phyloP scores from a whole-genome alignment of 1,140 invertebrate genomes.

The Yoshiicerus persimilis region DNA sequence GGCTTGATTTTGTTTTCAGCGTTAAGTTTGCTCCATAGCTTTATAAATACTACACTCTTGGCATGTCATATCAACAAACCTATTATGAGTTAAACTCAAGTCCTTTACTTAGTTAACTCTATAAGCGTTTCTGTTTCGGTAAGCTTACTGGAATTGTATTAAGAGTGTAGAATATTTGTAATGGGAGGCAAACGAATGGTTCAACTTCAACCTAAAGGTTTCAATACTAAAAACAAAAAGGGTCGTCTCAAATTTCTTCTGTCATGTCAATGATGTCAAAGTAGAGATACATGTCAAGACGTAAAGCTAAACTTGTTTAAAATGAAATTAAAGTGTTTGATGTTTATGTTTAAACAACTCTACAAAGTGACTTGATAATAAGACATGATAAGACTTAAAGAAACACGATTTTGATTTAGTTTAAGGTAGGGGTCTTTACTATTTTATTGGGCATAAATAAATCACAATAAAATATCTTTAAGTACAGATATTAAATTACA shows the following conservation, averaged over 20 bases:
- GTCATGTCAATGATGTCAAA: neutral
- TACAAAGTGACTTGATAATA: neutral
- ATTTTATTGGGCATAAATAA: neutral
- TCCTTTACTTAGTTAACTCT: neutral
- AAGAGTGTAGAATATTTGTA: neutral
- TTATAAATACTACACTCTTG: neutral
- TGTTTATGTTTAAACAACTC: neutral
- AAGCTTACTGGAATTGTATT: neutral
- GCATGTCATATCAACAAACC: neutral
- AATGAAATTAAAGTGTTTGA: neutral
- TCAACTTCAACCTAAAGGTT: neutral
- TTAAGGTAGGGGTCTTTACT: neutral
- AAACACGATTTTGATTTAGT: neutral
- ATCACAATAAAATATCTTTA: too few relatives aligned
- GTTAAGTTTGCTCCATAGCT: neutral
- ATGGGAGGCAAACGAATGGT: neutral
- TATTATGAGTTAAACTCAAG: neutral
- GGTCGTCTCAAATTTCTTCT: neutral
- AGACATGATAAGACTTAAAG: too few relatives aligned
- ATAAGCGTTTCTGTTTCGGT: neutral
- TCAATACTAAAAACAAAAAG: neutral
- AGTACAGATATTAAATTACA: too few relatives aligned
- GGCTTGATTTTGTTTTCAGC: neutral
- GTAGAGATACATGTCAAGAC: neutral
- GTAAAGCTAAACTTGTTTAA: neutral